Evolutionary conservation across 2,888 invertebrate species (phyloP), one percentile per base, ranked within the genome.

Genomic region (Lepidonotus clava): DNA sequence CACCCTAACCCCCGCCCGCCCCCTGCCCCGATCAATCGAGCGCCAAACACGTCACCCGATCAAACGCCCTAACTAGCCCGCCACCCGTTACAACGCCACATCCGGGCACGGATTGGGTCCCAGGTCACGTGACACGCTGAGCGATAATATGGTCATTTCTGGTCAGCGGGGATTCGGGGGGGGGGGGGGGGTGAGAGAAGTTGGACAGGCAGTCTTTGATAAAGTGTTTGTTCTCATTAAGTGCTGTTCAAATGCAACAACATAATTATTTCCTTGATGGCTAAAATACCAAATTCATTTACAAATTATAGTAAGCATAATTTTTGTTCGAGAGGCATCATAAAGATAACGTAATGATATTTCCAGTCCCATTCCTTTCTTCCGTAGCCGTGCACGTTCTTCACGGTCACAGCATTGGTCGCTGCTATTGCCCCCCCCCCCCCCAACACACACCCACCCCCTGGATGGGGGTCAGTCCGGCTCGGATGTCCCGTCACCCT

Each of bases 11-110:
- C 18, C 18, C 2, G 18, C 53, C 53, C 53, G 18, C 53, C n/a
- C 18, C 6, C 46, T 46, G 8, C 46, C 46, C 8, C 28, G 71
- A 32, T 34, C 34, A 76, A 76, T 34, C 1, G 40, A 24, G n/a
- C 40, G 36, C 46, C 41, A 18, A 80, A 80, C 46, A 41, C 80
- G 41, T 80, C 41, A 36, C 77, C 41, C 46, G 41, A 80, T 80
- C 80, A 80, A 80, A 80, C 80, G 46, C 28, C 21, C 80, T 80
- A 41, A 80, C 80, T 46, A 40, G 80, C 46, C 46, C 80, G n/a
- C 76, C 21, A 76, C 76, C 36, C 76, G 76, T 36, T 38, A 40
- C 40, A 21, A 76, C 36, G 76, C 38, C 21, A 38, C 71, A 71
- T 36, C 46, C 80, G 18, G 41, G 80, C 46, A 41, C 18, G 6